Percentiles rank a stretch among this genome's conserved stretches.
Conservation (phyloP, 2,797 vertebrate genomes). For the Poecile montanus region DNA sequence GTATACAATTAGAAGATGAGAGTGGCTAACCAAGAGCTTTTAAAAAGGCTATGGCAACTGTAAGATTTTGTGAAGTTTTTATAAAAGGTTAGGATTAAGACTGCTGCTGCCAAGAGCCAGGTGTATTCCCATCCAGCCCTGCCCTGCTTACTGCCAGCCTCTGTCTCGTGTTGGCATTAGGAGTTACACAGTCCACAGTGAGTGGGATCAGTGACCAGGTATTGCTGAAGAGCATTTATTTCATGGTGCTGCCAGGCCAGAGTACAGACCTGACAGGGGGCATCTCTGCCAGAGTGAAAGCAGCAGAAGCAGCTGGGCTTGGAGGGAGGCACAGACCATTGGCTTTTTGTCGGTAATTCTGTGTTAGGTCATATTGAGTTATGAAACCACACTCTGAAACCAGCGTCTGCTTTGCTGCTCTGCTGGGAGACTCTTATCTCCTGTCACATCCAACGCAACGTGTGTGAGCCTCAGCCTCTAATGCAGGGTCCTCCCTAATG, state of each 20-base stretch:
- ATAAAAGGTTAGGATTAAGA: background rate
- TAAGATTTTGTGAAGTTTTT: background rate
- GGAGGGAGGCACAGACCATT: background rate
- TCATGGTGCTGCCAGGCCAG: background rate
- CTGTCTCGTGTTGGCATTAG: background rate
- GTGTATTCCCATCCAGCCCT: background rate
- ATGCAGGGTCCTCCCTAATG: background rate
- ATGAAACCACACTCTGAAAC: background rate
- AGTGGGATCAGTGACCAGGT: background rate
- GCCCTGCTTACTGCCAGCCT: background rate
- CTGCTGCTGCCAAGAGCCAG: background rate
- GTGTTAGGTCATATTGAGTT: background rate
- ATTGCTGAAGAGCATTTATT: background rate
- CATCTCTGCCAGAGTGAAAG: background rate
- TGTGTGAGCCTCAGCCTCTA: background rate
- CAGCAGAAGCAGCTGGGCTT: background rate
- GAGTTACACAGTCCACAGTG: rapidly evolving
- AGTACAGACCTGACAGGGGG: background rate
- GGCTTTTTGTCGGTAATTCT: background rate
- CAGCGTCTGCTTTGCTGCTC: background rate
- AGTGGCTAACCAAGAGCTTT: background rate
- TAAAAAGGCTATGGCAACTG: background rate
- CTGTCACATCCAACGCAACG: background rate
- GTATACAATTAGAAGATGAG: background rate
- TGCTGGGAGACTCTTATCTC: background rate